Evolutionary conservation across 2,797 vertebrate species (phyloP), one percentile per base, ranked within the genome.

Genomic region (Varecia variegata): DNA sequence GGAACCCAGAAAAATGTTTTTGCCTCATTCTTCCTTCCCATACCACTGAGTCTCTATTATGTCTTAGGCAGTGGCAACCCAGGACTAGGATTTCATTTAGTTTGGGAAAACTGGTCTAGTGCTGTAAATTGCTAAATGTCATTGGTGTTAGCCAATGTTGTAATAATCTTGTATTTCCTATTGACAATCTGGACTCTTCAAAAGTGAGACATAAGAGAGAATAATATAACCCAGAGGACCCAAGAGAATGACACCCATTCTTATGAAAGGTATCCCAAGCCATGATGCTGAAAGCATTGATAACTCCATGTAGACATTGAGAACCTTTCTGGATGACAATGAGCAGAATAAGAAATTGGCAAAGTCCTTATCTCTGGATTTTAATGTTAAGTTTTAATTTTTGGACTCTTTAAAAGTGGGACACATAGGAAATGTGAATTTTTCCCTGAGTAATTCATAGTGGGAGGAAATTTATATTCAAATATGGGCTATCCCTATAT

Each of bases 321-420:
- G 32, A 93, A 56, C 2, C 1, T 50, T 86, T 96, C 81, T 74
- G 35, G 40, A 23, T 86, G 67, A 73, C 67, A 90, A 30, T 52
- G n/a, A 45, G 47, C 27, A 52, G 47, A 86, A 81, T 56, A 77
- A 80, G 27, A 79, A 65, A 86, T 35, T 50, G 27, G 23, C 65
- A 9, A 52, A 87, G 30, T 11, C 45, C 20, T 58, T 83, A 60
- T 86, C 32, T 91, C 68, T 68, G 47, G 40, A 90, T 94, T 93
- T 93, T 76, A 87, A 82, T 45, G 43, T 47, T 40, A 87, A 68
- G 81, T 91, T 90, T 90, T 82, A 40, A 81, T 35, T 83, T 93
- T 83, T 87, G 27, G 15, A 93, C 40, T 67, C 81, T 70, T 82
- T 94, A 77, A 74, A 87, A 91, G 52, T 88, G 35, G 58, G 7